Evolutionary conservation across 1,140 invertebrate genomes (phyloP).

Genomic region (Polypedilum vanderplanki): DNA sequence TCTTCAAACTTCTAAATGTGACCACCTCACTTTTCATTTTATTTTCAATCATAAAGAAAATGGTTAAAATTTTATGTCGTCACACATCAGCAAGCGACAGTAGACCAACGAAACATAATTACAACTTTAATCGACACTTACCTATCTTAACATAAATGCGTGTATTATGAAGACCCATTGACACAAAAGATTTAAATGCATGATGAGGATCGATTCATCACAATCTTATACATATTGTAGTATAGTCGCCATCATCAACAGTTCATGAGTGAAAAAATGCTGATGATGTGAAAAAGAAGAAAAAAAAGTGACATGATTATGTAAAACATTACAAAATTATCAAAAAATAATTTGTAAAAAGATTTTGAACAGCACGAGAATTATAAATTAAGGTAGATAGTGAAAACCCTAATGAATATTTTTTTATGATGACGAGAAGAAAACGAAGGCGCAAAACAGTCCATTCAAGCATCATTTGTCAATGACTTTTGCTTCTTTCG

Average conservation of each 20-base stretch:
- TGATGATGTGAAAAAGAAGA: neutral
- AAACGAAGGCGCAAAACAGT: too few species aligned
- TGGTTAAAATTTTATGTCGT: neutral
- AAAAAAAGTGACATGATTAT: neutral
- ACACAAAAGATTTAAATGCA: conserved; percentile 3
- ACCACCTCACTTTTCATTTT: too few species aligned
- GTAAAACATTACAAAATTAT: conserved; percentile 8
- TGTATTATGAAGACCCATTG: neutral
- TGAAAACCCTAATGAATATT: too few species aligned
- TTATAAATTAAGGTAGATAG: neutral
- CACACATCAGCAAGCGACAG: neutral
- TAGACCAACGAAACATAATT: neutral
- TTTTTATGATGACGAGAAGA: too few species aligned
- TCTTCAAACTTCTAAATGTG: neutral
- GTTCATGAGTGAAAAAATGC: neutral
- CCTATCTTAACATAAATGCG: neutral
- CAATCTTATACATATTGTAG: too few species aligned
- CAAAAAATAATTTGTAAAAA: neutral
- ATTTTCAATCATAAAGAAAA: neutral
- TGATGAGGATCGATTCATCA: conserved; percentile 9
- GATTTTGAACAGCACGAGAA: conserved; percentile 8
- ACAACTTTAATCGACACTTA: neutral
- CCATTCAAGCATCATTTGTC: too few species aligned
- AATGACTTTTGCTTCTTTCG: too few species aligned
- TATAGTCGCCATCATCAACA: neutral